Conservation (phyloP, 2,113 vertebrate genomes). For the Istiophorus platypterus region DNA sequence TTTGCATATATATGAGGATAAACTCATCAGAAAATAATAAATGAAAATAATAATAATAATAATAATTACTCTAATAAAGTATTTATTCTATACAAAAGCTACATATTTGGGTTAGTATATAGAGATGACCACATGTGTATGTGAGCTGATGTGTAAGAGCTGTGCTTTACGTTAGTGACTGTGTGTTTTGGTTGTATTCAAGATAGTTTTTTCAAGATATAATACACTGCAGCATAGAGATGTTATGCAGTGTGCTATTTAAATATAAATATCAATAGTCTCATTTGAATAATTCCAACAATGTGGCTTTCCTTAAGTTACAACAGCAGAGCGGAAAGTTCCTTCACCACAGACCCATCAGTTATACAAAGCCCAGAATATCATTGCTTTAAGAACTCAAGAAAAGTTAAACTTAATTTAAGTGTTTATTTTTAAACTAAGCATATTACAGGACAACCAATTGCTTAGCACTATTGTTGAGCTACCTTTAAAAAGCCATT, state of each 20-base stretch:
- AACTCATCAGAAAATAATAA: not conserved
- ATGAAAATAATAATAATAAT: too few species aligned
- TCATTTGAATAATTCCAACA: not conserved
- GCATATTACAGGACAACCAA: slow-evolving; percentile 21
- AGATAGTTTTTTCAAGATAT: not conserved
- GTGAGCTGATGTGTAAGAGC: not conserved
- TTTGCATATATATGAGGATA: not conserved
- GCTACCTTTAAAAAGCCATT: slow-evolving; percentile 79
- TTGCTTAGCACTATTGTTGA: slow-evolving; percentile 45
- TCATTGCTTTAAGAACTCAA: slow-evolving; percentile 28
- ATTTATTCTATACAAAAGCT: not conserved
- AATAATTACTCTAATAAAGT: too few species aligned
- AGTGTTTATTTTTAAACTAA: slow-evolving; percentile 43
- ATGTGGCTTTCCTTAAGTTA: not conserved
- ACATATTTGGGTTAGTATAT: too few species aligned
- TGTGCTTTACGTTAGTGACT: not conserved
- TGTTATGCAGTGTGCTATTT: not conserved
- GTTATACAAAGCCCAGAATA: not conserved
- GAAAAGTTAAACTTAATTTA: slow-evolving; percentile 41
- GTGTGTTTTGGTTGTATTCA: not conserved
- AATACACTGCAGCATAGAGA: not conserved
- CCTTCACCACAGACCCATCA: not conserved
- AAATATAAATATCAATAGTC: not conserved
- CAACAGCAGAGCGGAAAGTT: not conserved
- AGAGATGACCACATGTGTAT: too few species aligned